Evolutionary conservation across 2,888 invertebrate genomes (phyloP).

Genomic region (Aethes cnicana): DNA sequence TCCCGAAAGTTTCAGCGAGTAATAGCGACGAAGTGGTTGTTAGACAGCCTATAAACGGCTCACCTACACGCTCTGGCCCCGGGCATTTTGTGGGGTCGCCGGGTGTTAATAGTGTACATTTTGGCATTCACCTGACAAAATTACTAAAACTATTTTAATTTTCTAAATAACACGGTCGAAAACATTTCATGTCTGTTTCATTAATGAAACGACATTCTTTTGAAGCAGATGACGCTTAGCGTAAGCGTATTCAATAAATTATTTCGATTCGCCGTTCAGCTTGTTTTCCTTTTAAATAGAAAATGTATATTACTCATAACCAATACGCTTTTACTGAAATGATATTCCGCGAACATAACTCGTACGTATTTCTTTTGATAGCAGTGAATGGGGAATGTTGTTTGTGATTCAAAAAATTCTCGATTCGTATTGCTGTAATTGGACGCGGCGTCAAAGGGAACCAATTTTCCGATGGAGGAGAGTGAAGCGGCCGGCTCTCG

Average conservation of each 20-base stretch:
- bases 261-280: not conserved
- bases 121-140: too few relatives aligned
- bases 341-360: conserved; percentile 7
- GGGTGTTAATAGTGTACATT: too few relatives aligned
- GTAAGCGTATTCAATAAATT: too few relatives aligned
- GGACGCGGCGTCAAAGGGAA: conserved; percentile 42
- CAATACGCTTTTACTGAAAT: conserved; percentile 5
- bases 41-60: conserved; percentile 45
- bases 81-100: not conserved
- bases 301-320: conserved; percentile 2
- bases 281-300: not conserved
- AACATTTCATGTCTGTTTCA: too few relatives aligned
- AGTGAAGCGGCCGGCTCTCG: not conserved
- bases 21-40: conserved; percentile 44
- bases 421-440: conserved; percentile 40
- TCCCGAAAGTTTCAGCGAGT: conserved; percentile 38
- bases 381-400: conserved; percentile 12
- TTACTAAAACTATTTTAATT: too few relatives aligned
- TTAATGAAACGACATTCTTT: too few relatives aligned
- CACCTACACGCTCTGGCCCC: conserved; percentile 6
- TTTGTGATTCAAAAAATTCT: conserved; percentile 30
- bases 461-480: conserved; percentile 39
- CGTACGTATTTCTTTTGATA: conserved; percentile 9
- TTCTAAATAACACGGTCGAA: too few relatives aligned
- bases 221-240: not conserved